Conservation (phyloP, 2,113 vertebrate species). For the Lonchura striata region DNA sequence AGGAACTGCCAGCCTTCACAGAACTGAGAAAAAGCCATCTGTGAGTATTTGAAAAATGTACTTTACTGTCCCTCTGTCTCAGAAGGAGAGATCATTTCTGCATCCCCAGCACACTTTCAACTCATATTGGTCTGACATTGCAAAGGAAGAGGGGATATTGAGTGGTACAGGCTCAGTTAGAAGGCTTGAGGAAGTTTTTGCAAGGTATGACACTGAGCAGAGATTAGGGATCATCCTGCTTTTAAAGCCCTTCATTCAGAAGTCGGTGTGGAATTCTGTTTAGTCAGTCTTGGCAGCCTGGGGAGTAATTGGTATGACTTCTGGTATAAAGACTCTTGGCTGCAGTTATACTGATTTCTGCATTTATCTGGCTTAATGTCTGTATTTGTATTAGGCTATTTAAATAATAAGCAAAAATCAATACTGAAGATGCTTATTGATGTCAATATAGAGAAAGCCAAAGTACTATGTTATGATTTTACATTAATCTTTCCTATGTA, state of each 20-base stretch:
- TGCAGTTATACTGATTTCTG: not conserved
- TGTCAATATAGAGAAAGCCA: not conserved
- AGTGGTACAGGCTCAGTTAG: not conserved
- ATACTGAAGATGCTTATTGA: conserved; percentile 6
- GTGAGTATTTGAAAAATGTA: not conserved
- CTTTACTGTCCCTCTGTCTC: not conserved
- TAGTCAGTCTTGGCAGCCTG: not conserved
- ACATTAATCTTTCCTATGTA: not conserved
- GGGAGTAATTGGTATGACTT: not conserved
- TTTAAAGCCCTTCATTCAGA: not conserved
- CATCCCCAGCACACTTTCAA: not conserved
- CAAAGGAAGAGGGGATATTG: not conserved
- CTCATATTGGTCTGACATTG: not conserved
- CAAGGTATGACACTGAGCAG: not conserved
- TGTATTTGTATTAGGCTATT: not conserved
- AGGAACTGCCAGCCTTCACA: not conserved
- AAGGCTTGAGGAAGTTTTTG: not conserved
- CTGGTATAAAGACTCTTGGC: not conserved
- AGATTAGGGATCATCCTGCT: not conserved
- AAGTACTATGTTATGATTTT: not conserved
- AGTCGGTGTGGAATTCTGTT: not conserved
- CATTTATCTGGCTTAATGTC: not conserved
- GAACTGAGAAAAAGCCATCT: not conserved
- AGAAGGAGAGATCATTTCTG: not conserved
- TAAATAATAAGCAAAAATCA: conserved; percentile 44